These are phyloP conservation scores for Notodonta dromedarius DNA, from an alignment of 2,888 invertebrate species.

Conservation along the genomic window DNA sequence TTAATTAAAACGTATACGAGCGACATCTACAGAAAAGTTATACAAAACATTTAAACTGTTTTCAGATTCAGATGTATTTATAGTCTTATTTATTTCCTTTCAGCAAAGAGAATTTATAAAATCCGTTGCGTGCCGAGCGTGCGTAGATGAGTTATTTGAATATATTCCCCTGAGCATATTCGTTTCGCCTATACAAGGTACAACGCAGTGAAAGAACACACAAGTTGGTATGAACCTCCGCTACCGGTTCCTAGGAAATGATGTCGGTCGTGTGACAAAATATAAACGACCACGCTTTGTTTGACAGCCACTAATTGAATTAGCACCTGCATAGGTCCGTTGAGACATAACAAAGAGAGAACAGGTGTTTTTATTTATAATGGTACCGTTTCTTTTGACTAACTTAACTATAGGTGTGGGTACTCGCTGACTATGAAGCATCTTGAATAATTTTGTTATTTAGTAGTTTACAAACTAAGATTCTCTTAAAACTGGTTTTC, in stretches of 20 bases:
- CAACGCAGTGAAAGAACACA: neutral
- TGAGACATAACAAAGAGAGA: conserved; percentile 19
- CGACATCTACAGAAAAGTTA: no score
- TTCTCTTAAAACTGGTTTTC: no score
- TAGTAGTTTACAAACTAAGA: no score
- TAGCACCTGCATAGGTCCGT: conserved; percentile 28
- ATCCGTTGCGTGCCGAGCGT: no score
- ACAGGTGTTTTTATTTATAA: conserved; percentile 33
- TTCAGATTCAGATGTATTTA: no score
- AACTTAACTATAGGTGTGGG: neutral
- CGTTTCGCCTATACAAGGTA: neutral
- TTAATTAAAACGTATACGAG: no score
- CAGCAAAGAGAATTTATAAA: no score
- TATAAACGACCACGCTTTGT: conserved; percentile 23
- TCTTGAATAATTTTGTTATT: no score
- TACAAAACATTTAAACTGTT: no score
- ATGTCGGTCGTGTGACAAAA: conserved; percentile 24
- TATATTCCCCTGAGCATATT: no score
- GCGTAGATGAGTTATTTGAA: no score
- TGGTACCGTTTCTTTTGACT: conserved; percentile 19
- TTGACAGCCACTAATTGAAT: conserved; percentile 32
- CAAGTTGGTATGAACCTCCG: conserved; percentile 2
- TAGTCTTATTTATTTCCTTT: no score
- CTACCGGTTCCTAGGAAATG: conserved; percentile 7
- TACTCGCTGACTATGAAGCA: neutral